Percentiles rank a stretch among this genome's conserved stretches.
Conservation (phyloP, 2,888 invertebrate species). For the Myopa testacea region DNA sequence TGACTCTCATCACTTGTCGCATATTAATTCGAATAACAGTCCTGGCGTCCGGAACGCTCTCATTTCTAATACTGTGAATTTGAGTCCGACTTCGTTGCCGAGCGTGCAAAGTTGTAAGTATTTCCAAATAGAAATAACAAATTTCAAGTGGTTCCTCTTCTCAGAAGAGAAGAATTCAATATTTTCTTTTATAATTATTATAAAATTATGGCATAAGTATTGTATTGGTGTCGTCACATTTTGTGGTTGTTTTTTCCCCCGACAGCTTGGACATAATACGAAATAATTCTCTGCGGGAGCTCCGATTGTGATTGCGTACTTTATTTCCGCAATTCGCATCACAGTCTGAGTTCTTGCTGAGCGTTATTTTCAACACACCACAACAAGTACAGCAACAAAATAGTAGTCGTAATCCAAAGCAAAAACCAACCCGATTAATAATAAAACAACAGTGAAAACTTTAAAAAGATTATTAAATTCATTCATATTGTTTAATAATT, state of each 20-base stretch:
- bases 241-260: no score
- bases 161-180: neutral
- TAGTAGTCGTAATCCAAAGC: neutral
- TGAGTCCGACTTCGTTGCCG: conserved; percentile 67
- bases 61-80: conserved; percentile 81
- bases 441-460: neutral
- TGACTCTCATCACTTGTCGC: conserved; percentile 38
- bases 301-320: conserved; percentile 84
- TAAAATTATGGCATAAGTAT: no score
- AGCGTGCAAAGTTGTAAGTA: conserved; percentile 57
- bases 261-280: no score
- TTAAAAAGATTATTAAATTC: neutral
- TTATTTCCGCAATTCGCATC: conserved; percentile 75
- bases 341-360: conserved; percentile 96
- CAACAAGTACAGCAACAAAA: conserved; percentile 16
- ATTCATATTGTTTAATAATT: neutral
- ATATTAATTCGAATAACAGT: conserved; percentile 48
- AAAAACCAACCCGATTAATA: neutral
- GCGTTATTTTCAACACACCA: conserved; percentile 67
- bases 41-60: conserved; percentile 72
- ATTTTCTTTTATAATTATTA: no score
- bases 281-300: conserved; percentile 72
- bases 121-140: neutral
- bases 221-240: no score
- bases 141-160: neutral